Conservation (phyloP, 2,113 vertebrate species). For the Ovis aries region DNA sequence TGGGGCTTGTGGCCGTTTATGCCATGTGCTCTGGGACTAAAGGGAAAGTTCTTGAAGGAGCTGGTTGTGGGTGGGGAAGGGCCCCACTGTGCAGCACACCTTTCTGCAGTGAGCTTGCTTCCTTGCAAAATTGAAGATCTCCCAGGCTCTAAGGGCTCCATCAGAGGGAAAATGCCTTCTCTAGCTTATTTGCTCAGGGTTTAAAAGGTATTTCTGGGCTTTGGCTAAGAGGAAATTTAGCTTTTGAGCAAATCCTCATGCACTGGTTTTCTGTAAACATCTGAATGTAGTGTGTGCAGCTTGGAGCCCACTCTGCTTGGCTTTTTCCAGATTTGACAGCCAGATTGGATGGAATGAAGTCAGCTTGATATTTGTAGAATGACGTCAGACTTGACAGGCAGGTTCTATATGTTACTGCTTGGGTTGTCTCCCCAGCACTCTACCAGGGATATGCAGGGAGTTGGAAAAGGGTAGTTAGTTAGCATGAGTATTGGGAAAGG, state of each 20-base stretch:
- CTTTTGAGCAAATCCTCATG: constrained; percentile 61
- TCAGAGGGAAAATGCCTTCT: constrained; percentile 48
- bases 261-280: constrained; percentile 63
- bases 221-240: constrained; percentile 72
- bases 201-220: constrained; percentile 75
- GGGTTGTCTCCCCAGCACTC: background rate
- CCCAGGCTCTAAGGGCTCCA: background rate
- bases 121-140: background rate
- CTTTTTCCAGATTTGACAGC: background rate
- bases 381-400: background rate
- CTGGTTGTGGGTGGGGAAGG: accelerated
- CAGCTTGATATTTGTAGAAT: background rate
- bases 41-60: background rate
- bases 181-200: constrained; percentile 74
- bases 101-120: background rate
- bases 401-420: background rate
- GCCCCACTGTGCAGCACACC: accelerated
- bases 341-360: background rate
- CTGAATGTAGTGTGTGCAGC: background rate
- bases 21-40: background rate
- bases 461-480: too few species aligned
- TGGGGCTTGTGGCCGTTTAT: background rate
- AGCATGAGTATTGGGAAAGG: background rate
- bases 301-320: background rate
- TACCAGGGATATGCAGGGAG: background rate